Conservation (phyloP, 2,113 vertebrate genomes). For the Tupaia tana region DNA sequence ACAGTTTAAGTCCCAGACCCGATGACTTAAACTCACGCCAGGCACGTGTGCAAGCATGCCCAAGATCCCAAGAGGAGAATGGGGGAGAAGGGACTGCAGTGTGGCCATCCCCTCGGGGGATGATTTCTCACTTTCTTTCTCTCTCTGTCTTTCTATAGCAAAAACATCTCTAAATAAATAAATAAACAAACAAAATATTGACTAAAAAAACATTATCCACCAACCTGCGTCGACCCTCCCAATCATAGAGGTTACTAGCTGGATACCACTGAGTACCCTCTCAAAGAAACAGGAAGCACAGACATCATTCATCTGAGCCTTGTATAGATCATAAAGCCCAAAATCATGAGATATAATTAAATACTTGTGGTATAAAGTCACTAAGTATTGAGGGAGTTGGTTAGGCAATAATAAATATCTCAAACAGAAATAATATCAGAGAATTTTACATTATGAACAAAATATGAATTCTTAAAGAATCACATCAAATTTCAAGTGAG, state of each 20-base stretch:
- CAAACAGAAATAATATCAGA: neutral
- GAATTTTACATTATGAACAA: constrained; percentile 14
- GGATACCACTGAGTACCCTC: neutral
- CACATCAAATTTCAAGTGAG: neutral
- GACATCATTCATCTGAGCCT: neutral
- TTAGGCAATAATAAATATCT: neutral
- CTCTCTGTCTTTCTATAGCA: too few species aligned
- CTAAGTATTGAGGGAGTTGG: neutral
- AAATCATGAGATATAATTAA: neutral
- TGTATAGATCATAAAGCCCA: neutral
- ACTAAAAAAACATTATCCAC: too few species aligned
- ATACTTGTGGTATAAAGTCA: neutral
- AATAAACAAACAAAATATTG: too few species aligned
- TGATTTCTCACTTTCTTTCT: too few species aligned
- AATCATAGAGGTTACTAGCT: neutral
- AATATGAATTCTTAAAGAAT: neutral
- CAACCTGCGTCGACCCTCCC: neutral
- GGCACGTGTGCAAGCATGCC: too few species aligned
- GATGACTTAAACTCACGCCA: too few species aligned
- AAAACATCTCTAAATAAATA: too few species aligned
- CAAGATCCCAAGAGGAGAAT: too few species aligned
- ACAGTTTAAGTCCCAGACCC: too few species aligned
- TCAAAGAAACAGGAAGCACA: neutral
- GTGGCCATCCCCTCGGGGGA: too few species aligned
- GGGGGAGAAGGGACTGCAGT: too few species aligned